Evolutionary conservation across 1,140 invertebrate species (phyloP).

Genomic region (Zaprionus camerounensis): DNA sequence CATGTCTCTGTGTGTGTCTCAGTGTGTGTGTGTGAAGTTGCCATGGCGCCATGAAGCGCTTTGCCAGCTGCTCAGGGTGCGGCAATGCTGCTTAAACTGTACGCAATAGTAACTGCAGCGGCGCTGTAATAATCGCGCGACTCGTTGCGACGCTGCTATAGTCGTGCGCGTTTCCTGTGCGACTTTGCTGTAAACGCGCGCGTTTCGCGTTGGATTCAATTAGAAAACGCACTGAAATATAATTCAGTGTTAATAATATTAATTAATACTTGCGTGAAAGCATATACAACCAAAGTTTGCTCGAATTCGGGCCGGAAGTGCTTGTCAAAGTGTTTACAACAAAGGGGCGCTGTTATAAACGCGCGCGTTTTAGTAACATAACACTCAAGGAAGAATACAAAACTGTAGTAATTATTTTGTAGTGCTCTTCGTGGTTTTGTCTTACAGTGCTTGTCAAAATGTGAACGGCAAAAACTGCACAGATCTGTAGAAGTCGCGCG

Average conservation of each 20-base stretch:
- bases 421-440: no score
- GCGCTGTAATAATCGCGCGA: slow-evolving; percentile 1
- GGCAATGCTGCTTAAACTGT: slow-evolving; percentile 17
- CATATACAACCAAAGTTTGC: background rate
- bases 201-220: background rate
- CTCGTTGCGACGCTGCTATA: background rate
- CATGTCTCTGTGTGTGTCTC: background rate
- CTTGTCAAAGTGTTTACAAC: background rate
- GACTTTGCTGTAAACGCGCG: background rate
- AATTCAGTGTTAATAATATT: no score
- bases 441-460: no score
- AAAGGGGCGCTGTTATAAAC: no score
- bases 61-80: slow-evolving; percentile 27
- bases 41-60: slow-evolving; percentile 25
- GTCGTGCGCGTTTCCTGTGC: background rate
- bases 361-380: no score
- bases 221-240: background rate
- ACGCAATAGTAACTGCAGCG: background rate
- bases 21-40: slow-evolving; percentile 29
- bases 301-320: no score
- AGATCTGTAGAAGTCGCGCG: no score
- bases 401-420: no score
- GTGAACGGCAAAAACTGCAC: no score
- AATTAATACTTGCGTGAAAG: no score
- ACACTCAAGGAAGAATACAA: no score